Base-by-base conservation (phyloP, 1,140 invertebrate species). In the Lepidurus arcticus region DNA sequence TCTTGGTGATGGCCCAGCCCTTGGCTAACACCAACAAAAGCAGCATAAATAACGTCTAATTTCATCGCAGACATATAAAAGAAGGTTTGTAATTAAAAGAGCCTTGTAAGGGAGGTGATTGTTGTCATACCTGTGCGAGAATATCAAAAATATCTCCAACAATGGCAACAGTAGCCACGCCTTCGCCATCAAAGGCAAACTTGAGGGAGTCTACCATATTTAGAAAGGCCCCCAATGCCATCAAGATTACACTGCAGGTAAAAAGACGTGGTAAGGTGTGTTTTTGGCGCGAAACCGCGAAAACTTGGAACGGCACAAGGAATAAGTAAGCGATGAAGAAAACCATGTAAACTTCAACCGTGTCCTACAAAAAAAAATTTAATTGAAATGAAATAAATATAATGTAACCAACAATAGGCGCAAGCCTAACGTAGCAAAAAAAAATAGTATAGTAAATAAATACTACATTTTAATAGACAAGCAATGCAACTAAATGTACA, bases 1-100 rank as follows among this genome's bases (percentile, higher is more conserved):
- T 89, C 81, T 93, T 88, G 26, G 95, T 98, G 8, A 98, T 94
- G 13, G 95, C 96, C 96, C 96, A 98, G 42, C 97, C 97, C 88
- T 98, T 98, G 44, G 96, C 96, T 78, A 98, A 86, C 75, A 98
- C 86, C 73, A 99, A 86, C 45, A 98, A 87, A n/a, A 98, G 87
- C 79, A 99, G 87, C 93, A 98, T 97, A 83, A 98, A 97, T 9
- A 94, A 88, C 78, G 94, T 94, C 92, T 65, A 65, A 65, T 65
- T 11, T 65, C 16, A 65, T 65, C 6, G 13, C 53, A 65, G 53
- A 86, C 75, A 91, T 90, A 84, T 82, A 80, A 82, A 47, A 81
- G 81, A 79, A 79, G 79, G 16, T 44, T 34, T 76, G 13, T 80
- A 53, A 44, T 47, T 42, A 24, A 1, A 65, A 13, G 21, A 80